Base-by-base conservation (phyloP, 1,140 invertebrate genomes). In the Cylas formicarius region DNA sequence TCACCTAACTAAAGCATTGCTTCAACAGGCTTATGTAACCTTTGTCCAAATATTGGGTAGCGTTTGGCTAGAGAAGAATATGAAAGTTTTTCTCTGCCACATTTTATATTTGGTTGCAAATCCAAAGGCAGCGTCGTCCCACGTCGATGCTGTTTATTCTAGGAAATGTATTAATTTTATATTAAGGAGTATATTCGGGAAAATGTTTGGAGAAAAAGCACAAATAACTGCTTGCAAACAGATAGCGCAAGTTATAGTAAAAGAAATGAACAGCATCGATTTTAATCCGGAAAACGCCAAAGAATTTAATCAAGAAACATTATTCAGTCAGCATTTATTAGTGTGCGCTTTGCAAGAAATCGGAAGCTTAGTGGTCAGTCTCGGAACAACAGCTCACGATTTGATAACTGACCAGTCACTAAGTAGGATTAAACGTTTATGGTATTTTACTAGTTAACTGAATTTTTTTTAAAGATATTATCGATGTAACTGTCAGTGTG, bases 161-260 rank as follows among this genome's bases (percentile, higher is more conserved):
- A 74, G 96, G 49, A 96, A 97, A 69, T 99, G 96, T 66, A 87
- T 99, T 29, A 90, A 86, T 61, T 99, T 96, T 63, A 94, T 99
- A 57, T 71, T 98, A 27, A 76, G 90, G 23, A 84, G 88, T 42
- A 83, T 91, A 2, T 74, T 98, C 21, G 94, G 95, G 4, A 85
- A 87, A 63, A 82, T 97, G 74, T 74, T 99, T 1, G 86, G 91
- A 0, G 96, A 99, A 72, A 95, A 95, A 59, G 91, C 93, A 31
- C 96, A 99, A 70, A 82, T 90, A 26, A 85, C 86, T 5, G 95
- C 94, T 5, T 90, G 90, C 53, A 94, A 95, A 66, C 92, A 97
- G 67, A 84, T 99, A 26, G 84, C 91, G 52, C 81, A 86, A 45
- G 81, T 96, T 39, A 82, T 99, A 36, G 76, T 88, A 9, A 92